phyloP scores from a whole-genome alignment of 2,113 vertebrate species.

The Brachyhypopomus occidentalis region DNA sequence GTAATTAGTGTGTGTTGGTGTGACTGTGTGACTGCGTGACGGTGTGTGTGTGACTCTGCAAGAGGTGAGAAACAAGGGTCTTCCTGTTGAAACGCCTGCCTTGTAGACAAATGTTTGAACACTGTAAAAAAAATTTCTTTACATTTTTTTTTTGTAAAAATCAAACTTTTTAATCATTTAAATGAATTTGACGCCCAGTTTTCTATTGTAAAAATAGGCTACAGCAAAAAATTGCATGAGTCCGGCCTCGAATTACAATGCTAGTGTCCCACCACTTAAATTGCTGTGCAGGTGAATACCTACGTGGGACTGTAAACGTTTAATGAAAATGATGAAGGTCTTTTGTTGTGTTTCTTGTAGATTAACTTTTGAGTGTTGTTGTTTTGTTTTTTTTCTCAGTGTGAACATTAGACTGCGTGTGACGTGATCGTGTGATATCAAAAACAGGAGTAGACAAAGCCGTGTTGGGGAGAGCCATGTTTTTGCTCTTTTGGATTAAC shows the following conservation, averaged over 20 bases:
- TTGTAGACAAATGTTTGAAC: slow-evolving; percentile 97
- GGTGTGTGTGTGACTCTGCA: slow-evolving; percentile 76
- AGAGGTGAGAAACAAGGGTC: slow-evolving; percentile 82
- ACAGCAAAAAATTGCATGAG: slow-evolving; percentile 77
- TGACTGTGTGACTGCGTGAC: slow-evolving; percentile 33
- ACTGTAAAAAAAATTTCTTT: slow-evolving; percentile 92
- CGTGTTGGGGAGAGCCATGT: slow-evolving; percentile 74
- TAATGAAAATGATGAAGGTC: slow-evolving; percentile 95
- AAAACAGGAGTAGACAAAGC: slow-evolving; percentile 76
- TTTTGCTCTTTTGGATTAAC: slow-evolving; percentile 72
- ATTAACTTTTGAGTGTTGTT: slow-evolving; percentile 89
- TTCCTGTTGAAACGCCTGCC: slow-evolving; percentile 88
- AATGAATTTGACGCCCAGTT: slow-evolving; percentile 86
- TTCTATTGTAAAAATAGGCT: slow-evolving; percentile 68
- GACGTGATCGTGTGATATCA: slow-evolving; percentile 80
- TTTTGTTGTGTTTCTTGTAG: slow-evolving; percentile 95
- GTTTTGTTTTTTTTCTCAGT: slow-evolving; percentile 91
- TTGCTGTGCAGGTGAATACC: slow-evolving; percentile 76
- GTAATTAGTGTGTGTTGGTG: slow-evolving; percentile 74
- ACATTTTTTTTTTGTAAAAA: slow-evolving; percentile 91
- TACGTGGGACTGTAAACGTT: slow-evolving; percentile 89
- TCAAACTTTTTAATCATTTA: slow-evolving; percentile 81
- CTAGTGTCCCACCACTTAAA: slow-evolving; percentile 79
- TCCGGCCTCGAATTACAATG: slow-evolving; percentile 97
- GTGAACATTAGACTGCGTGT: slow-evolving; percentile 88